These are phyloP conservation scores for Germaria angustata DNA, from an alignment of 2,888 invertebrate species.

Conservation along the genomic window DNA sequence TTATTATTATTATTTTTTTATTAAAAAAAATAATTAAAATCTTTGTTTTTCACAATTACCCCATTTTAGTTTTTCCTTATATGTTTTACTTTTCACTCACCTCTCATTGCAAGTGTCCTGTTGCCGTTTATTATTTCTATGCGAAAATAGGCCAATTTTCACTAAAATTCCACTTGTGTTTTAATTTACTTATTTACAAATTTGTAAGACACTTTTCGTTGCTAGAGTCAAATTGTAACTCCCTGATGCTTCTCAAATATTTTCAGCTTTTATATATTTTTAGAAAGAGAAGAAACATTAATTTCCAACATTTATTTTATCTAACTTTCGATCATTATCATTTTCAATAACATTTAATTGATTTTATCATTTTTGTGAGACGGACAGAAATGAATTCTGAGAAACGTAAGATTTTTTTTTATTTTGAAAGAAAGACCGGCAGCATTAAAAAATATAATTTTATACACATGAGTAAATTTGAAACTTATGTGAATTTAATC, in stretches of 20 bases:
- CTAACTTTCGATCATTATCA: constrained; percentile 41
- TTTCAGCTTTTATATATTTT: constrained; percentile 55
- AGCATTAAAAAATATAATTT: neutral
- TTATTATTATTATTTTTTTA: too few relatives aligned
- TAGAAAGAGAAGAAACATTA: neutral
- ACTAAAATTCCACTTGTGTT: neutral
- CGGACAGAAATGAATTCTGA: constrained; percentile 23
- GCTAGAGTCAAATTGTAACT: constrained; percentile 50
- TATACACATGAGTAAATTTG: neutral
- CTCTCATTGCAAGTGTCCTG: constrained; percentile 56
- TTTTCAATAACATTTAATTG: constrained; percentile 41
- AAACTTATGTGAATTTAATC: neutral
- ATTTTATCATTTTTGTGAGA: constrained; percentile 42
- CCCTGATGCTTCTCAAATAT: constrained; percentile 16
- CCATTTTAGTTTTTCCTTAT: too few relatives aligned
- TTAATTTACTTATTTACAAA: constrained; percentile 8
- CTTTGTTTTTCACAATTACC: neutral
- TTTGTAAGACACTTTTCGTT: constrained; percentile 6
- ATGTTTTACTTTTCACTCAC: constrained; percentile 22
- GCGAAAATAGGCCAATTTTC: neutral
- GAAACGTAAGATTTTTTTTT: constrained; percentile 8
- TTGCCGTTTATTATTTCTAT: neutral
- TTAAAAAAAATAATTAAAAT: neutral
- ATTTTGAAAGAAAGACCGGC: constrained; percentile 35
- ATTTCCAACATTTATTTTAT: constrained; percentile 42